These are phyloP conservation scores for Pseudochromis fuscus DNA, from an alignment of 2,797 vertebrate species.

Conservation along the genomic window DNA sequence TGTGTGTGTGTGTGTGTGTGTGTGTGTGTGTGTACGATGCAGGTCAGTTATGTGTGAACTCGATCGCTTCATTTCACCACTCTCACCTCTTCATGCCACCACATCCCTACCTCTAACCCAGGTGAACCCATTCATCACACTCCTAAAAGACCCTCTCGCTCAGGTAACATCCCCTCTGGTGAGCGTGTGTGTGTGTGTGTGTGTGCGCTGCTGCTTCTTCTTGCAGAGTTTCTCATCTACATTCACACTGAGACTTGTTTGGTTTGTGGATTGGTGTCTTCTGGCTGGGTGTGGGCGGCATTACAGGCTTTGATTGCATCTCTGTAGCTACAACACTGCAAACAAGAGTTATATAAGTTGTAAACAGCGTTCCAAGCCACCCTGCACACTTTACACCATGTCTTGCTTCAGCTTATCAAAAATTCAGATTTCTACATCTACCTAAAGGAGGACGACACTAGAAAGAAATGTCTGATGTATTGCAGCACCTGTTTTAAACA, in stretches of 20 bases:
- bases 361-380: too few relatives aligned
- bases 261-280: background rate
- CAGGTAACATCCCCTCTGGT: conserved; percentile 87
- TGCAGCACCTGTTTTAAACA: too few relatives aligned
- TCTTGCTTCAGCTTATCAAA: too few relatives aligned
- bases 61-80: conserved; percentile 41
- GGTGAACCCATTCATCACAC: conserved; percentile 91
- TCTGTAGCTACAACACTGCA: background rate
- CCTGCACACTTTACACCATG: too few relatives aligned
- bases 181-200: conserved; percentile 44
- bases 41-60: conserved; percentile 18
- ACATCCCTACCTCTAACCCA: conserved; percentile 72
- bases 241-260: conserved; percentile 5
- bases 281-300: conserved; percentile 1
- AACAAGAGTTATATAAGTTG: background rate
- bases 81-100: conserved; percentile 64
- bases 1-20: background rate
- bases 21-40: background rate
- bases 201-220: background rate
- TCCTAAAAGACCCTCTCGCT: conserved; percentile 89
- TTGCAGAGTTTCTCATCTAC: conserved; percentile 2
- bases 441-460: too few relatives aligned
- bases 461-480: too few relatives aligned
- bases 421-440: too few relatives aligned
- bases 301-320: background rate